Evolutionary conservation across 2,113 vertebrate species (phyloP), one percentile per base, ranked within the genome.

Genomic region (Phocoena sinus): DNA sequence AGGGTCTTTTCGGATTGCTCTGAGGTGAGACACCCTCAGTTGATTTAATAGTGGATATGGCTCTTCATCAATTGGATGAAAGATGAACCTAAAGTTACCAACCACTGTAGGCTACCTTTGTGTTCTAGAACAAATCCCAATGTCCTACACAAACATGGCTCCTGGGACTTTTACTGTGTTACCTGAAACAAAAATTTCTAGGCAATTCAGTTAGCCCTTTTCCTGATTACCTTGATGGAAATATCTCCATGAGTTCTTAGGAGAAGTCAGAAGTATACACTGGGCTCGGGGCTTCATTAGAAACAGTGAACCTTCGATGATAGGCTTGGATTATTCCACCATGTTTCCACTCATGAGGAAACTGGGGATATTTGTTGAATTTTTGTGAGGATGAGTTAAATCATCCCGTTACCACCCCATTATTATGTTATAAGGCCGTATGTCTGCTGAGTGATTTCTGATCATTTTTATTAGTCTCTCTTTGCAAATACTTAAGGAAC

Each of bases 391-490:
- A 47, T 67, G 53, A 71, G 50, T 76, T 92, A 84, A 83, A 63
- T 71, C 50, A 26, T 31, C 86, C 25, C 47, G 38, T 91, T 74
- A 65, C 79, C 47, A 70, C 62, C 79, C 17, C 41, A 23, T 62
- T 62, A 76, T 67, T 41, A 25, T 74, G 23, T 23, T 86, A 56
- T 11, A 67, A 56, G 67, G n/a, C n/a, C 71, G 76, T 65, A 23
- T 83, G 60, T 87, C 95, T 91, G n/a, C 76, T 68, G 70, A 77
- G 8, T 80, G 68, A 96, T 95, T 82, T 87, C 68, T 79, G 31
- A 68, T 91, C 65, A 50, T 82, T 96, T 93, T 91, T 95, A 63
- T 80, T 65, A n/a, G 25, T 73, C 50, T 93, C 38, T 83, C 60
- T 96, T 84, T 93, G 41, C 93, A 92, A 95, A 17, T 38, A 60